Base-by-base conservation (phyloP, 2,113 vertebrate species). In the Atractosteus spatula region DNA sequence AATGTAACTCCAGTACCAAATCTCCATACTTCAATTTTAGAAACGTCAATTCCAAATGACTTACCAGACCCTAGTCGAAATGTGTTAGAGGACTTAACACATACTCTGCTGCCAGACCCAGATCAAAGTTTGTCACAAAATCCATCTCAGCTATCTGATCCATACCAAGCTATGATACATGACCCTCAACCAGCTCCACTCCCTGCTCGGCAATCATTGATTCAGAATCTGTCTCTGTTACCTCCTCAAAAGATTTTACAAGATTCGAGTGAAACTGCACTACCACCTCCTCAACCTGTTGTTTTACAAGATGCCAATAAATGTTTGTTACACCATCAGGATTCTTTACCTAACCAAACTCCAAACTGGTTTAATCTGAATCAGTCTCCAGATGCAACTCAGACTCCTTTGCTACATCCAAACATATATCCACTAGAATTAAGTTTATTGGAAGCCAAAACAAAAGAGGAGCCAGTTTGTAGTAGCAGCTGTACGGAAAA, bases 101-200 rank as follows among this genome's bases (percentile, higher is more conserved):
- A 44, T 10, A 43, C 41, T 29, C 66, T 67, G 44, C 80, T 81
- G 66, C 77, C 74, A 17, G 83, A 86, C 66, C 72, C 70, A n/a
- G 63, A 73, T 55, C 75, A 16, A n/a, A 66, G 66, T 4, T 54
- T 75, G 2, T 71, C 76, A 5, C 77, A 78, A n/a, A 10, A 16
- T 62, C 42, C 3, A 57, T 72, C 78, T 67, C 77, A 67, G 13
- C 45, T 74, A 8, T 45, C 76, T 62, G 57, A 79, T 74, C 71
- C 71, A 42, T 88, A 83, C 74, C 83, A 85, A 70, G 70, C 75
- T n/a, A 74, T 74, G 61, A 44, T 77, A 12, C 77, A 72, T 56
- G 75, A 84, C 16, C 41, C 76, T 29, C 73, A 81, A 6, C 75
- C 70, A 8, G 47, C 55, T 55, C 74, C 73, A 29, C 73, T 75